A percentile compares a stretch with the other conserved stretches of the same genome.
These are phyloP conservation scores for Isoperla grammatica DNA, from an alignment of 2,888 invertebrate genomes.

Conservation along the genomic window DNA sequence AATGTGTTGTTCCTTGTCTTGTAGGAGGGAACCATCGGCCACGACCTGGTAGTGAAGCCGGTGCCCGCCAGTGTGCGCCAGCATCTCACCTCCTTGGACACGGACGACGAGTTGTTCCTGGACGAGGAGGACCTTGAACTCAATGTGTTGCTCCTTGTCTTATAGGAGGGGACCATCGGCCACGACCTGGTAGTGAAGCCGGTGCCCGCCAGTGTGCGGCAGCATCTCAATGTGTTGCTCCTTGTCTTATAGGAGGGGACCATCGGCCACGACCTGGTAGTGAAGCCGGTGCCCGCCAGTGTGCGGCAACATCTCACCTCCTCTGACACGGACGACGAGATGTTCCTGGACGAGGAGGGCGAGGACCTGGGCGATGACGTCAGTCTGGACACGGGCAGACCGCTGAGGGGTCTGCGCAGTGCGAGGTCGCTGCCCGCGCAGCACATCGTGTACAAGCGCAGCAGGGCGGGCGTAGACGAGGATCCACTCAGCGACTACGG, in stretches of 20 bases:
- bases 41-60: too few species aligned
- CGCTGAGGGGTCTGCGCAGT: constrained; percentile 21
- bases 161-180: too few species aligned
- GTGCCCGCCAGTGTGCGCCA: too few species aligned
- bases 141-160: too few species aligned
- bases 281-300: constrained; percentile 75
- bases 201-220: too few species aligned
- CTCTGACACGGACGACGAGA: constrained; percentile 57
- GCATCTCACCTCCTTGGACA: too few species aligned
- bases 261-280: constrained; percentile 82
- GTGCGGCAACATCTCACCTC: constrained; percentile 44
- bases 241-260: constrained; percentile 75
- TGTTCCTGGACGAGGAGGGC: constrained; percentile 61
- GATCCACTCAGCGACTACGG: constrained; percentile 71
- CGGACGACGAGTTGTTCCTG: too few species aligned
- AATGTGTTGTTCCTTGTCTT: too few species aligned
- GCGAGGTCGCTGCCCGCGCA: constrained; percentile 40
- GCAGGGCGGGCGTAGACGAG: constrained; percentile 50
- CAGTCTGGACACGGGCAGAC: constrained; percentile 31
- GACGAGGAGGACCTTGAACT: too few species aligned
- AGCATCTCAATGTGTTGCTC: too few species aligned
- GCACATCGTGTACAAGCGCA: constrained; percentile 73
- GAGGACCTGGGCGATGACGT: constrained; percentile 35
- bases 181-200: too few species aligned
- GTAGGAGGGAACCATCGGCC: too few species aligned